These are phyloP conservation scores for Sebastes taczanowskii DNA, from an alignment of 2,797 vertebrate genomes.

Conservation along the genomic window DNA sequence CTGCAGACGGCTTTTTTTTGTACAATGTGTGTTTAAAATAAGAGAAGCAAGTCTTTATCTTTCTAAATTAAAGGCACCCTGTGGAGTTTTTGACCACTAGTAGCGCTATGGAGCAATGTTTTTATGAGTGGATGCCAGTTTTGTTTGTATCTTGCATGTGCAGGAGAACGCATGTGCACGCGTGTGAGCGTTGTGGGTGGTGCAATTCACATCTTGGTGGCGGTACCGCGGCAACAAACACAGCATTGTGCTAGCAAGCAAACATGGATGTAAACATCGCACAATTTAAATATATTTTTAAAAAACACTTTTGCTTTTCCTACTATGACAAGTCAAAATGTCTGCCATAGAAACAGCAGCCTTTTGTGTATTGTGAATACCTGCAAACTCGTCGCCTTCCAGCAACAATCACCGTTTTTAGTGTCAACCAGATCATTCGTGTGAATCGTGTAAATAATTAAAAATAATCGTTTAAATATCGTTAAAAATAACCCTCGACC, in stretches of 20 bases:
- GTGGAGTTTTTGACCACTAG: neutral
- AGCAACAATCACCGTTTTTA: too few species aligned
- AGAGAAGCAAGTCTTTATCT: neutral
- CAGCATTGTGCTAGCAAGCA: neutral
- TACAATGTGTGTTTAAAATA: conserved; percentile 12
- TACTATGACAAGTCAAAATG: too few species aligned
- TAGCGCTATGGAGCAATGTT: neutral
- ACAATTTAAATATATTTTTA: too few species aligned
- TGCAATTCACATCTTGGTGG: neutral
- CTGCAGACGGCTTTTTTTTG: neutral
- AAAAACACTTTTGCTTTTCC: neutral
- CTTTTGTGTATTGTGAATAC: too few species aligned
- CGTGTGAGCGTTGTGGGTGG: neutral
- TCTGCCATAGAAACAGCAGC: too few species aligned
- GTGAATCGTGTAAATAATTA: too few species aligned
- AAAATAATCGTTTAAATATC: too few species aligned
- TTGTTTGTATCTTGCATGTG: neutral
- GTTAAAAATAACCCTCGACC: too few species aligned
- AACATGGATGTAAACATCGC: too few species aligned
- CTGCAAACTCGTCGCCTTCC: too few species aligned
- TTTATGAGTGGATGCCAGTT: neutral
- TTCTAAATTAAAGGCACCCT: neutral
- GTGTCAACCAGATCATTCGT: too few species aligned
- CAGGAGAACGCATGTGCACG: neutral
- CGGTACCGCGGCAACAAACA: neutral